Percentiles rank a stretch among this genome's conserved stretches.
These are phyloP conservation scores for Chaetodon trifascialis DNA, from an alignment of 2,113 vertebrate genomes.

Conservation along the genomic window DNA sequence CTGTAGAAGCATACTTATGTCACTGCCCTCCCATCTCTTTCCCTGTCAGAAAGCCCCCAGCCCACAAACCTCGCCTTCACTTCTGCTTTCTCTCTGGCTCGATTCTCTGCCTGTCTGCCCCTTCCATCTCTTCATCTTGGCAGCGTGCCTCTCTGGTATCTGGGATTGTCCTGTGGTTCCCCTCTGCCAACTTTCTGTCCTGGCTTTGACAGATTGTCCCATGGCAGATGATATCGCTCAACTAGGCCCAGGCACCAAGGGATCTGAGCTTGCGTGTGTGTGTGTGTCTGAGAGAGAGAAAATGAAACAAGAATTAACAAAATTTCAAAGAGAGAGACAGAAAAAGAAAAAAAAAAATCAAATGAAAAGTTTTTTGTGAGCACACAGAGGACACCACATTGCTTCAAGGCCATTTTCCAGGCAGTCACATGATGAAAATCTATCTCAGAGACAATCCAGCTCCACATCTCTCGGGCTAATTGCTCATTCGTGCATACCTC, in stretches of 20 bases:
- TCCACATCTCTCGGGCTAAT: background rate
- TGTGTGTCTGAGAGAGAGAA: background rate
- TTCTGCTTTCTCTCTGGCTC: constrained; percentile 21
- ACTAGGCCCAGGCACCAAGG: constrained; percentile 21
- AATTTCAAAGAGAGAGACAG: background rate
- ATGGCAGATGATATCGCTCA: constrained; percentile 44
- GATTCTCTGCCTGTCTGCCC: constrained; percentile 15
- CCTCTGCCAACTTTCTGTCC: constrained; percentile 48
- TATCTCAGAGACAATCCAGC: background rate
- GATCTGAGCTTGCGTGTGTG: background rate
- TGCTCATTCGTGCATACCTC: background rate
- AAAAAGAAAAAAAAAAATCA: background rate
- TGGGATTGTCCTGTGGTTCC: constrained; percentile 40
- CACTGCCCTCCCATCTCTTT: background rate
- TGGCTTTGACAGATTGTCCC: constrained; percentile 56
- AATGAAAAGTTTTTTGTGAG: background rate
- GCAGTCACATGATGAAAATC: constrained; percentile 10
- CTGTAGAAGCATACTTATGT: background rate
- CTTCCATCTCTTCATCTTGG: constrained; percentile 38
- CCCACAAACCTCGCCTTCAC: background rate
- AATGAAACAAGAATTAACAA: constrained; percentile 25
- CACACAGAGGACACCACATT: background rate
- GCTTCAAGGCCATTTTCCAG: background rate
- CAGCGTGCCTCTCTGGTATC: constrained; percentile 45
- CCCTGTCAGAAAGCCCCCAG: background rate